Evolutionary conservation across 1,140 invertebrate genomes (phyloP), one percentile per base, ranked within the genome.

Genomic region (Ctenoplectra terminalis): DNA sequence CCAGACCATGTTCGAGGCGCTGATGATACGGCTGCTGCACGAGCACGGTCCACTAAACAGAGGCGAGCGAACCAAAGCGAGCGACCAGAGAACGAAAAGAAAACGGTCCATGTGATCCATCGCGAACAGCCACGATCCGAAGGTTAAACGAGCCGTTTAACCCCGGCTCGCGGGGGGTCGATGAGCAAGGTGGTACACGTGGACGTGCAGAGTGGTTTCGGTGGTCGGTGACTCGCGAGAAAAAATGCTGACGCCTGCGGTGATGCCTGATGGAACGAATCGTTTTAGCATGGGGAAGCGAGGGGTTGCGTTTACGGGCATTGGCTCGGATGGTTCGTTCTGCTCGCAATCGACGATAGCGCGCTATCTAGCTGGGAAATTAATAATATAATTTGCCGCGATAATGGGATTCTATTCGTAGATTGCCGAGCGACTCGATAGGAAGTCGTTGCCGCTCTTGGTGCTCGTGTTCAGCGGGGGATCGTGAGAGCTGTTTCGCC

Each of bases 131-230:
- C 58, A 82, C 64, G 29, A 67, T 26, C 40, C 66, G 29, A 34
- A 73, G 83, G 83, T 88, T 81, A 87, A 88, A 83, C 83, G 80
- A 48, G 40, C 50, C 73, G 66, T 85, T 87, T 85, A 85, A 87
- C 80, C 83, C 48, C 26, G 50, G 64, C 58, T 74, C 76, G 48
- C 31, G 61, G 71, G 67, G 52, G 76, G 48, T 52, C 72, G 26
- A 8, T 13, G 15, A 4, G 17, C n/a, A 37, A 43, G 67, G 48
- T 61, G 67, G 15, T 69, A 48, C 46, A 77, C 34, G 31, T 40
- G 60, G 73, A 1, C 20, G n/a, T 1, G 7, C 56, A 15, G 58
- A 31, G 54, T 52, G 58, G 58, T 43, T 67, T 37, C 23, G 31
- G 34, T n/a, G 31, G 2, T 61, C 50, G 31, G 31, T 60, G 20